Base-by-base conservation (phyloP, 2,113 vertebrate species). In the Prionailurus bengalensis region DNA sequence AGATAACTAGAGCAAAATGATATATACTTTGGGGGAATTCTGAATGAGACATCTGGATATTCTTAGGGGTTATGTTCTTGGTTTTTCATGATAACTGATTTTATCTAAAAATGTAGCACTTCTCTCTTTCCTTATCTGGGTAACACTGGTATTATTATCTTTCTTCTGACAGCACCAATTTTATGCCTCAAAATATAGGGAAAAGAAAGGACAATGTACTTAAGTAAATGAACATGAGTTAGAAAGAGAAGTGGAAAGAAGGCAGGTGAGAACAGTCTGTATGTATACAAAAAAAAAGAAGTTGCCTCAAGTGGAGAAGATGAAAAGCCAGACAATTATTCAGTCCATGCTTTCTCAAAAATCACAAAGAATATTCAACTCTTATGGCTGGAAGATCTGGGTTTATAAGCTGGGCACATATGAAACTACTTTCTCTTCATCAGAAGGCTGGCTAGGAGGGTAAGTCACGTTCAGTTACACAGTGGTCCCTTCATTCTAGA, bases 361-460 rank as follows among this genome's bases (percentile, higher is more conserved):
- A 13, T 53, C 51, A 45, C 7, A 48, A 51, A 4, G 58, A 31
- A 16, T 29, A 4, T 17, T n/a, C 6, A 14, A n/a, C 29, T n/a
- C 36, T 1, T 1, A 33, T 1, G 2, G 61, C 3, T 42, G 33
- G 39, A 6, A 36, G 45, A 82, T 11, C 8, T 17, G 33, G 27
- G 17, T 68, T 2, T 15, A 10, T 45, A 16, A 42, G 11, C 8
- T 19, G 7, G 70, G 78, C 51, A 3, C 17, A 33, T 3, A 31
- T 0, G 2, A 88, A 48, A 61, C 39, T 29, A 5, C 45, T 48
- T 55, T 29, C 42, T 51, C 31, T 10, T 7, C 15, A 39, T 11
- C 31, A 27, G 1, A 11, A 0, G 7, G 5, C 13, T 39, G 45
- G 7, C 15, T 3, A 39, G 15, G 33, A 82, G 2, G 1, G 23